These are phyloP conservation scores for Anoplolepis gracilipes DNA, from an alignment of 1,140 invertebrate genomes.

Conservation along the genomic window DNA sequence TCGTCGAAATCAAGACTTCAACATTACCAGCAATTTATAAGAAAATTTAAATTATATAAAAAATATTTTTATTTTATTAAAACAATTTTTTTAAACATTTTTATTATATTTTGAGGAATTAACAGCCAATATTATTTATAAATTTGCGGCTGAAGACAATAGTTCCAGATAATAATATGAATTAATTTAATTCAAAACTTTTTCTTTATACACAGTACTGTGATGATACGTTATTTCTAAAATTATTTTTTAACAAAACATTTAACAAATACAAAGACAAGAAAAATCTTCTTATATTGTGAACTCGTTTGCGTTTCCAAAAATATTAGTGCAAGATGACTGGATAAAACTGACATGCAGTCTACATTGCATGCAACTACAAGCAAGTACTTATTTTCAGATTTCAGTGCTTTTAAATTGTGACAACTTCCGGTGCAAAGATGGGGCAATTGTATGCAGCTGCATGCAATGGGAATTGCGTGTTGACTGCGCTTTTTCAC, in stretches of 20 bases:
- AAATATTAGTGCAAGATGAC: neutral
- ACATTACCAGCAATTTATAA: neutral
- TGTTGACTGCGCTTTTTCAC: slow-evolving; percentile 2
- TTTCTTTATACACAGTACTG: too few species aligned
- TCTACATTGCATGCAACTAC: slow-evolving; percentile 3
- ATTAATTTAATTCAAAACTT: too few species aligned
- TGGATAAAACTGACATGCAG: slow-evolving; percentile 7
- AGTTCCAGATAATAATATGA: too few species aligned
- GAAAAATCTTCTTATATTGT: neutral
- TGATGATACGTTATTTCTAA: neutral
- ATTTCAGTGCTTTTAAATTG: slow-evolving; percentile 30
- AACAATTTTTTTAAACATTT: neutral
- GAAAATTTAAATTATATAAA: neutral
- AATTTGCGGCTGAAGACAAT: neutral
- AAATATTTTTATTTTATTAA: neutral
- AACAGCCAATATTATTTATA: neutral
- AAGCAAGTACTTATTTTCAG: slow-evolving; percentile 30
- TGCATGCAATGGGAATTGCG: slow-evolving; percentile 7
- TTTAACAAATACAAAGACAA: neutral
- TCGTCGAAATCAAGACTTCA: neutral
- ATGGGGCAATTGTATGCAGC: neutral
- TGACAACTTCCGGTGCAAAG: slow-evolving; percentile 3
- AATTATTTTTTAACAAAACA: neutral
- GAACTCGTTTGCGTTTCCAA: neutral
- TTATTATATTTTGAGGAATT: neutral